phyloP scores from a whole-genome alignment of 1,140 invertebrate species.

The Drosophila truncata region DNA sequence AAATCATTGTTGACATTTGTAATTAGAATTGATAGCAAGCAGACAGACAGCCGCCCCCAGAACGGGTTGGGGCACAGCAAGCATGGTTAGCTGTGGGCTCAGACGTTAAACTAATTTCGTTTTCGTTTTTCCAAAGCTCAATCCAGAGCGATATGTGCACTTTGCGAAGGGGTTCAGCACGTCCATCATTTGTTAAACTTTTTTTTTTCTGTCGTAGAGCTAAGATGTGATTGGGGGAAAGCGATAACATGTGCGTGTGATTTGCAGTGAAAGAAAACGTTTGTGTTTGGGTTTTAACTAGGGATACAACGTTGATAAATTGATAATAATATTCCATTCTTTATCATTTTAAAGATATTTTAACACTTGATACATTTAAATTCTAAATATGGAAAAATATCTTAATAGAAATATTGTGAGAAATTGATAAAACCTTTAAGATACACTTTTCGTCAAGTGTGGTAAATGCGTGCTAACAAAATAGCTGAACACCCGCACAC shows the following conservation, averaged over 20 bases:
- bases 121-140: constrained; percentile 45
- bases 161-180: constrained; percentile 54
- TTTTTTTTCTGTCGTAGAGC: constrained; percentile 22
- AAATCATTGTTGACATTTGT: constrained; percentile 83
- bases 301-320: background rate
- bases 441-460: constrained; percentile 4
- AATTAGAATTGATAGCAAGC: constrained; percentile 82
- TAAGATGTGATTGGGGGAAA: constrained; percentile 23
- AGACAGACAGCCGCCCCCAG: constrained; percentile 22
- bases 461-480: constrained; percentile 45
- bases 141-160: constrained; percentile 38
- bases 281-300: background rate
- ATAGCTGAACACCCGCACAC: constrained; percentile 15
- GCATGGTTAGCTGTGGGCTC: constrained; percentile 28
- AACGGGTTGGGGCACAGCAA: background rate
- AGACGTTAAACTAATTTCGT: constrained; percentile 80
- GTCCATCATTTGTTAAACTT: constrained; percentile 70
- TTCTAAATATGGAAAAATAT: background rate
- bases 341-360: too few species aligned
- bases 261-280: constrained; percentile 11
- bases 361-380: too few species aligned
- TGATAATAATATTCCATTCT: background rate
- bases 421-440: too few species aligned
- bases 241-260: constrained; percentile 27
- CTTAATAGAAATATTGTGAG: too few species aligned